These are phyloP conservation scores for Halictus ligatus DNA, from an alignment of 2,888 invertebrate species.

Conservation along the genomic window DNA sequence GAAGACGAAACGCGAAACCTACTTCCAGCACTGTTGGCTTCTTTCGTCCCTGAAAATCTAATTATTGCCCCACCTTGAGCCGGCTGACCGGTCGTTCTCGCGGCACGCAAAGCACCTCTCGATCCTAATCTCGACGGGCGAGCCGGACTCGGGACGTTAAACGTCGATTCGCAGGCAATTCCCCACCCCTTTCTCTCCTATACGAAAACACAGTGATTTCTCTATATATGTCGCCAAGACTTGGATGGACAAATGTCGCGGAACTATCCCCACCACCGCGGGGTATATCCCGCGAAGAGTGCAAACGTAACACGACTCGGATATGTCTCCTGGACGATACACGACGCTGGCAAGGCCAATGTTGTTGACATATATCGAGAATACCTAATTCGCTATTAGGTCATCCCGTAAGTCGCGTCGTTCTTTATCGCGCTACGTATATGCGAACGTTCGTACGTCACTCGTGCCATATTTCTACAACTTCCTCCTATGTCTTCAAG, in stretches of 20 bases:
- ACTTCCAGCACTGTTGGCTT: conserved; percentile 56
- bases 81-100: conserved; percentile 31
- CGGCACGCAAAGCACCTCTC: conserved; percentile 45
- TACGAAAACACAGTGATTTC: too few species aligned
- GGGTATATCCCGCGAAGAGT: too few species aligned
- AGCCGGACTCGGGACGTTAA: conserved; percentile 30
- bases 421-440: neutral
- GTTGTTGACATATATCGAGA: too few species aligned
- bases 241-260: too few species aligned
- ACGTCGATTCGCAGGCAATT: neutral
- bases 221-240: too few species aligned
- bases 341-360: too few species aligned
- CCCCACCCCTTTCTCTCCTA: neutral
- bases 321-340: too few species aligned
- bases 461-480: neutral
- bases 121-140: conserved; percentile 59
- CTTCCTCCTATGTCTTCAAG: neutral
- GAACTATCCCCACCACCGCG: too few species aligned
- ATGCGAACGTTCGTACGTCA: too few species aligned
- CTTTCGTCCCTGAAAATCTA: conserved; percentile 69
- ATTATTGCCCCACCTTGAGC: conserved; percentile 62
- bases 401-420: neutral
- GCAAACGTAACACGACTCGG: too few species aligned
- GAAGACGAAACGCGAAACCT: conserved; percentile 58
- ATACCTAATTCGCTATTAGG: neutral